Base-by-base conservation (phyloP, 2,888 invertebrate species). In the Crepidodera aurea region DNA sequence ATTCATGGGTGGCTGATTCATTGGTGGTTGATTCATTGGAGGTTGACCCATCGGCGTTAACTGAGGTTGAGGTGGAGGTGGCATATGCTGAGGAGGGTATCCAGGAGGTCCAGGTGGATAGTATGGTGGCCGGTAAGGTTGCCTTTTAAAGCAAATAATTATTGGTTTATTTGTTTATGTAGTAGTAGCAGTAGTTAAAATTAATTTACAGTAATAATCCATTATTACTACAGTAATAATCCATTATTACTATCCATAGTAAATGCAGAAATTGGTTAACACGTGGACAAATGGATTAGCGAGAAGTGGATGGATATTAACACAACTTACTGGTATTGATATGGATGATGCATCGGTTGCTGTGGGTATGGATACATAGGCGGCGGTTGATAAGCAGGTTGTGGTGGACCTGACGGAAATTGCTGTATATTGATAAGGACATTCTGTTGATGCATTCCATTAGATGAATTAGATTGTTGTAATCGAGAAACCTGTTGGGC, bases 381-480 rank as follows among this genome's bases (percentile, higher is more conserved):
- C 16, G 82, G 84, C 1, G 82, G 82, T 10, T 83, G 82, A 55
- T 81, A 82, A 10, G 84, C 84, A 6, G 75, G 76, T 54, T 75
- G 78, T 15, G 76, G 77, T 22, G 80, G 78, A 13, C 78, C 76
- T 25, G 85, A 85, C 3, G 87, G 87, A 70, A 86, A 87, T 48
- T 87, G 87, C 73, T 87, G 87, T 25, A 87, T 87, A 69, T 87
- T 87, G 50, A 87, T 87, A 79, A 87, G 83, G 1, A 87, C 87
- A 73, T 87, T 87, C 73, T 87, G 87, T 72, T 87, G 87, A 71
- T 87, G 87, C 55, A 87, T 84, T 48, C 76, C 75, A 51, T 72
- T 74, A 25, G 71, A 68, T 22, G 75, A 69, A 1, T 79, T 79
- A 27, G 48, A 27, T 27, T n/a, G 13, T 66, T 79, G 79, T 25